Evolutionary conservation across 2,113 vertebrate species (phyloP).

Genomic region (Pelecanus crispus): DNA sequence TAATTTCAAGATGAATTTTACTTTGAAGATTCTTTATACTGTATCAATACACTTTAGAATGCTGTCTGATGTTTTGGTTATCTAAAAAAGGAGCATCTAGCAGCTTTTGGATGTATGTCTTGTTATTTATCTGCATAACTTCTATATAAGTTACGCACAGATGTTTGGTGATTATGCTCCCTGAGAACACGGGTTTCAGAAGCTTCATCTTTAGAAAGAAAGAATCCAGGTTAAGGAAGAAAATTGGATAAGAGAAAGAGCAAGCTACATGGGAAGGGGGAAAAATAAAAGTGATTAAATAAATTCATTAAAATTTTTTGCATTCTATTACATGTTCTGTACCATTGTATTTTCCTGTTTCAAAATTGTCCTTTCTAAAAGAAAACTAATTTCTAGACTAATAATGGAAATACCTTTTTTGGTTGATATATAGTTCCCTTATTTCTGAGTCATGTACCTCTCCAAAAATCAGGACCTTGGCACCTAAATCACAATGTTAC

Average conservation of each 20-base stretch:
- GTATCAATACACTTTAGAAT: neutral
- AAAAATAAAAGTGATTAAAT: neutral
- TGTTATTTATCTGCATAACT: neutral
- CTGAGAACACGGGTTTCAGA: constrained; percentile 4
- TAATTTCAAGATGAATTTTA: neutral
- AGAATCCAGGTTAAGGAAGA: neutral
- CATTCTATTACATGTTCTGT: neutral
- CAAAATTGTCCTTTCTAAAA: neutral
- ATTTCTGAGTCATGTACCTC: constrained; percentile 26
- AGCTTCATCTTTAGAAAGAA: neutral
- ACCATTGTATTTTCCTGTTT: neutral
- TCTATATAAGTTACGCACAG: neutral
- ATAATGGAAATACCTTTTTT: neutral
- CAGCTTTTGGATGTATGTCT: neutral
- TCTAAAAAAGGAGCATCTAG: neutral
- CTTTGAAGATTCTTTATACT: neutral
- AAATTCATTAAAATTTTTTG: neutral
- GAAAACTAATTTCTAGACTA: neutral
- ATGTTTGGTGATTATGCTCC: neutral
- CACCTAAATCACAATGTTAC: constrained; percentile 22
- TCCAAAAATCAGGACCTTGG: constrained; percentile 34
- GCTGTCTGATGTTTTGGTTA: neutral
- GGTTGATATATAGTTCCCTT: neutral
- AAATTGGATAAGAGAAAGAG: neutral
- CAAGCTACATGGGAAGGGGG: neutral